phyloP scores from a whole-genome alignment of 2,797 vertebrate species.

The Pangasius krempfi region DNA sequence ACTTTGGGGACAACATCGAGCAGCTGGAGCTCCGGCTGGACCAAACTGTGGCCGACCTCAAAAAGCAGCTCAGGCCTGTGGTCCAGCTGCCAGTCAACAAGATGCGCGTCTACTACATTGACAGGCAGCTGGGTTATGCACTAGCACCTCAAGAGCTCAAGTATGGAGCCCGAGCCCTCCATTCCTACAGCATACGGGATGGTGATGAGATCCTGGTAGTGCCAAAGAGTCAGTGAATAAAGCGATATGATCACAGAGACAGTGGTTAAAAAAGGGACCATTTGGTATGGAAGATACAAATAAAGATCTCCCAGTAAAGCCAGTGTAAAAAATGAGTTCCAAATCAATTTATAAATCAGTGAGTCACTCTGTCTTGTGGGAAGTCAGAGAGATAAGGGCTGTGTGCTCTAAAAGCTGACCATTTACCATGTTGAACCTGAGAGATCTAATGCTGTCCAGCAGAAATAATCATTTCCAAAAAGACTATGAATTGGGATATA shows the following conservation, averaged over 20 bases:
- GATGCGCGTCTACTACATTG: constrained; percentile 90
- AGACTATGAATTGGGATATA: constrained; percentile 14
- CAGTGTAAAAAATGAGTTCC: constrained; percentile 6
- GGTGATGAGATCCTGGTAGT: constrained; percentile 94
- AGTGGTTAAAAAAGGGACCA: constrained; percentile 6
- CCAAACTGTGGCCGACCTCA: constrained; percentile 91
- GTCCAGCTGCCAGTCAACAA: constrained; percentile 86
- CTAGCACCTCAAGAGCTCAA: constrained; percentile 91
- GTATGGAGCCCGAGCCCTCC: constrained; percentile 85
- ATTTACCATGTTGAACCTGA: not conserved
- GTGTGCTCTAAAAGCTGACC: not conserved
- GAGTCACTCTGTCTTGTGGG: not conserved
- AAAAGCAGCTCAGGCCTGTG: constrained; percentile 84
- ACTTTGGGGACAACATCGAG: constrained; percentile 86
- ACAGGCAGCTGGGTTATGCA: constrained; percentile 79
- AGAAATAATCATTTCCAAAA: constrained; percentile 17
- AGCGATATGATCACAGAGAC: not conserved
- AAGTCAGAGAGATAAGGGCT: not conserved
- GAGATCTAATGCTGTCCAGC: not conserved
- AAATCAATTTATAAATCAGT: constrained; percentile 9
- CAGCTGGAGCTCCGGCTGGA: constrained; percentile 87
- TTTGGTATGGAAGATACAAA: not conserved
- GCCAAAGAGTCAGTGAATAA: constrained; percentile 69
- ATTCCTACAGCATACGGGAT: constrained; percentile 92
- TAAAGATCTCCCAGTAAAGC: constrained; percentile 23